A percentile compares a stretch with the other conserved stretches of the same genome.
Evolutionary conservation across 2,113 vertebrate genomes (phyloP).

Genomic region (Microtus ochrogaster): DNA sequence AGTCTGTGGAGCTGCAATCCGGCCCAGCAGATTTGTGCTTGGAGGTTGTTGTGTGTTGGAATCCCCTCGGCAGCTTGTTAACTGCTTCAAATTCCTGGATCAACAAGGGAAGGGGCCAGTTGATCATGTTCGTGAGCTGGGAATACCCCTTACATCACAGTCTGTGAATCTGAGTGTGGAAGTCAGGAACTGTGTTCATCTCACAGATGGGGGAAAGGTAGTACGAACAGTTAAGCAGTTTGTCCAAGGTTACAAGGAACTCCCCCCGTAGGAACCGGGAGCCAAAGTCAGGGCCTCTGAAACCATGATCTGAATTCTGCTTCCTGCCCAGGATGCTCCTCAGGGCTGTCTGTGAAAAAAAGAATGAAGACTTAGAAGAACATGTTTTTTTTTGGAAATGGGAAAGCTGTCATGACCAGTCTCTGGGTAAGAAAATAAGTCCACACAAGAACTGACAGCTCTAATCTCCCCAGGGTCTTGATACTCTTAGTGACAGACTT

Average conservation of each 20-base stretch:
- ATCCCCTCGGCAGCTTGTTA: background rate
- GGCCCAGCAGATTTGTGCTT: background rate
- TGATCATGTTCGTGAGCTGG: background rate
- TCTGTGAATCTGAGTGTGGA: background rate
- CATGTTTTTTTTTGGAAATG: background rate
- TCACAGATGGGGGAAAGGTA: constrained; percentile 2
- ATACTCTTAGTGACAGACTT: background rate
- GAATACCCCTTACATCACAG: background rate
- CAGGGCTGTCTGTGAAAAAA: background rate
- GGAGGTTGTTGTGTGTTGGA: fast-evolving
- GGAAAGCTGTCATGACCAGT: background rate
- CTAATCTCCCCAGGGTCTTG: background rate
- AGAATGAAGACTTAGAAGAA: background rate
- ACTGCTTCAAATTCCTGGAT: background rate
- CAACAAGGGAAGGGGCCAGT: background rate
- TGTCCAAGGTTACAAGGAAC: background rate
- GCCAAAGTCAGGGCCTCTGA: background rate
- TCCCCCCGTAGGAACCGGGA: background rate
- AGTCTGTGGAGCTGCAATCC: background rate
- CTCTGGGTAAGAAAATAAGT: background rate
- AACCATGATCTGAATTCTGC: background rate
- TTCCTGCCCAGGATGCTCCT: background rate
- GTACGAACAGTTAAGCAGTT: background rate
- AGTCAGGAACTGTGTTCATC: background rate
- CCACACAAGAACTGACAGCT: background rate